Percentiles rank a stretch among this genome's conserved stretches.
phyloP scores from a whole-genome alignment of 2,797 vertebrate genomes.

The Halcyon leucocephala region DNA sequence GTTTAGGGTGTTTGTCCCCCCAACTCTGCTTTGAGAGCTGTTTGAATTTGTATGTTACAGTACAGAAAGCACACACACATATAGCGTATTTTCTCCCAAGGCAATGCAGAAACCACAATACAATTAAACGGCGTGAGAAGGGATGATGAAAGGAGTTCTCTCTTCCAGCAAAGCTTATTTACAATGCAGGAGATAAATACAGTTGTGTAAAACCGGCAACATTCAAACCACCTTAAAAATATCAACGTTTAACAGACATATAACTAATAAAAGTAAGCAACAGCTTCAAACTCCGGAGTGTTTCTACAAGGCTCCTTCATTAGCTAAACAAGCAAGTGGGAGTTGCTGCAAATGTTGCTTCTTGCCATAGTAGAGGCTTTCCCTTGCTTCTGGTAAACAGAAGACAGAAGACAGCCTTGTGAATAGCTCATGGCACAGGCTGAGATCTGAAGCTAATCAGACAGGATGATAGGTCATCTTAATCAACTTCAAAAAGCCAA shows the following conservation, averaged over 20 bases:
- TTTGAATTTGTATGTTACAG: neutral
- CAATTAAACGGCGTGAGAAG: neutral
- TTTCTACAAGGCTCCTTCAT: slow-evolving; percentile 66
- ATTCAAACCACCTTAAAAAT: slow-evolving; percentile 12
- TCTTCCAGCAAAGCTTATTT: neutral
- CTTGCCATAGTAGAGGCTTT: neutral
- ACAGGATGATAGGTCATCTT: slow-evolving; percentile 50
- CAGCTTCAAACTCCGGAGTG: slow-evolving; percentile 39
- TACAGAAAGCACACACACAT: neutral
- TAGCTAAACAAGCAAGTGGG: slow-evolving; percentile 50
- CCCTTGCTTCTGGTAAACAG: slow-evolving; percentile 55
- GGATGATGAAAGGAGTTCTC: neutral
- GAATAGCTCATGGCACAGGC: slow-evolving; percentile 48
- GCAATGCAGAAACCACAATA: neutral
- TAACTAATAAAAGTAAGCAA: slow-evolving; percentile 37
- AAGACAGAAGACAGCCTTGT: slow-evolving; percentile 46
- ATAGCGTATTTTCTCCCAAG: neutral
- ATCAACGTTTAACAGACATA: neutral
- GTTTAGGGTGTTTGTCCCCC: neutral
- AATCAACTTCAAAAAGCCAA: slow-evolving; percentile 69
- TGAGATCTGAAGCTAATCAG: slow-evolving; percentile 46
- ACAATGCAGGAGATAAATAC: neutral
- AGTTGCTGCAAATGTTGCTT: slow-evolving; percentile 22
- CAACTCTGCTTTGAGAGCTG: neutral
- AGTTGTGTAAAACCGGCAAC: neutral